phyloP scores from a whole-genome alignment of 2,797 vertebrate genomes.

The Acanthopagrus latus region DNA sequence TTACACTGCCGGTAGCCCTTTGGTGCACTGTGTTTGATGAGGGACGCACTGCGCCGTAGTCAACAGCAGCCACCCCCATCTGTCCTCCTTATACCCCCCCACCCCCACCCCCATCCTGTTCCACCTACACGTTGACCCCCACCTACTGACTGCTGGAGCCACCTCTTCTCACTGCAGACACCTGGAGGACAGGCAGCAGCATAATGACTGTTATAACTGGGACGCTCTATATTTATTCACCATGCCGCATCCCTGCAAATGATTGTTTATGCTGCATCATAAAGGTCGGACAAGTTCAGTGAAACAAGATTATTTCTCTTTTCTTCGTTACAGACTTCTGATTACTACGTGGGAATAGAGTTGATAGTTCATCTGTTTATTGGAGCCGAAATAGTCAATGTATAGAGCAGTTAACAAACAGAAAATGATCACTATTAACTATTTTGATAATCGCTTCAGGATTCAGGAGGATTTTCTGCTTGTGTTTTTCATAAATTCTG shows the following conservation, averaged over 20 bases:
- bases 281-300: slow-evolving; percentile 43
- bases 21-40: slow-evolving; percentile 79
- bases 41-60: slow-evolving; percentile 75
- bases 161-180: slow-evolving; percentile 52
- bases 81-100: slow-evolving; percentile 36
- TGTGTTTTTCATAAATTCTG: neutral
- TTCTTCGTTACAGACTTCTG: neutral
- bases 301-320: slow-evolving; percentile 8
- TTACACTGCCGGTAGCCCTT: slow-evolving; percentile 69
- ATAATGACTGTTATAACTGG: slow-evolving; percentile 43
- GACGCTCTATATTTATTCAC: slow-evolving; percentile 42
- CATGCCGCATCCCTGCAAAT: slow-evolving; percentile 37
- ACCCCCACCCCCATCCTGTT: slow-evolving; percentile 6
- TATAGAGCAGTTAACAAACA: neutral
- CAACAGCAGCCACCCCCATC: slow-evolving; percentile 66
- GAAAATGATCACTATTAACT: neutral
- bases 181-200: slow-evolving; percentile 57
- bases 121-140: slow-evolving; percentile 67
- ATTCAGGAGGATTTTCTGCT: neutral
- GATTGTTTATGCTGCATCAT: slow-evolving; percentile 41
- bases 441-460: neutral
- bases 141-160: slow-evolving; percentile 55
- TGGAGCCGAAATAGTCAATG: neutral
- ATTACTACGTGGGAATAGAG: neutral
- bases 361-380: neutral